Evolutionary conservation across 2,797 vertebrate species (phyloP).

Genomic region (Chiloscyllium punctatum): DNA sequence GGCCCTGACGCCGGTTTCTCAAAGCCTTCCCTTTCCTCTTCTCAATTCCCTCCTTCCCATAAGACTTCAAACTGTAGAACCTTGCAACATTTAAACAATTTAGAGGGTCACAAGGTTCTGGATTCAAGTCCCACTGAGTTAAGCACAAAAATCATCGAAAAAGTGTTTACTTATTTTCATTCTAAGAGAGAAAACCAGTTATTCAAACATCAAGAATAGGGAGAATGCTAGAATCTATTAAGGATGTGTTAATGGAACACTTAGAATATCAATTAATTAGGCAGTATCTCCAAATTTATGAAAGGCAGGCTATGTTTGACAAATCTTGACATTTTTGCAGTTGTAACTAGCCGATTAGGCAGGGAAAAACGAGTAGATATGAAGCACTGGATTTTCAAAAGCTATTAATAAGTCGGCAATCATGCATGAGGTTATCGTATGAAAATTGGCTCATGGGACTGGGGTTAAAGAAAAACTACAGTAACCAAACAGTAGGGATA

Average conservation of each 20-base stretch:
- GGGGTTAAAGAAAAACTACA: not conserved
- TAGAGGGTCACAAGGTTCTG: not conserved
- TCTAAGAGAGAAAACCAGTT: not conserved
- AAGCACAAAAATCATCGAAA: not conserved
- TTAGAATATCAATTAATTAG: not conserved
- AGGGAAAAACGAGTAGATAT: not conserved
- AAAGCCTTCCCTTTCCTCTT: not conserved
- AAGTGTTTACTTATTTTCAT: not conserved
- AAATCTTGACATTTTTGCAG: not conserved
- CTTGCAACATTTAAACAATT: not conserved
- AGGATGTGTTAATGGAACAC: not conserved
- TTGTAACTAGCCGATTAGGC: not conserved
- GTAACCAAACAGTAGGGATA: not conserved
- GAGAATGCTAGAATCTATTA: not conserved
- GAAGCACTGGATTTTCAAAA: not conserved
- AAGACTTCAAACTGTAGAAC: not conserved
- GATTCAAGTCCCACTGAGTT: not conserved
- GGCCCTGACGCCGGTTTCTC: not conserved
- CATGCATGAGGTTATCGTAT: not conserved
- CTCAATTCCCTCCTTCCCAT: not conserved
- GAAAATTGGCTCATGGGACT: not conserved
- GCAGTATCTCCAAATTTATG: not conserved
- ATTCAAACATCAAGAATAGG: not conserved
- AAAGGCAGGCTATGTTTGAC: not conserved
- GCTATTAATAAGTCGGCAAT: not conserved